These are phyloP conservation scores for Elephas maximus DNA, from an alignment of 2,113 vertebrate species.

Conservation along the genomic window DNA sequence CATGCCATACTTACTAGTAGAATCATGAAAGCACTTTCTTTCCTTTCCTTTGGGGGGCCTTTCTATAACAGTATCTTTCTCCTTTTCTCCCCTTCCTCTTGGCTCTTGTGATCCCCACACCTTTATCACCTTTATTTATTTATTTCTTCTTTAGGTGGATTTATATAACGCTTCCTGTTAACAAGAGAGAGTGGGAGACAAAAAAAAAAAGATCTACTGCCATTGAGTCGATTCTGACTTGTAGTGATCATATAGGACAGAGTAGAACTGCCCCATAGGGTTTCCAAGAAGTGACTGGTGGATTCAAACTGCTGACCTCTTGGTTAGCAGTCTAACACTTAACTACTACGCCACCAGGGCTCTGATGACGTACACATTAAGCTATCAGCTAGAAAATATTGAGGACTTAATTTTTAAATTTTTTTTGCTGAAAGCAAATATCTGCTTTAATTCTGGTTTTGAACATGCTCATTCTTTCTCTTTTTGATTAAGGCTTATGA, in stretches of 20 bases:
- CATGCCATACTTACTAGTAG: too few species aligned
- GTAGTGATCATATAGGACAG: too few species aligned
- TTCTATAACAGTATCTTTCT: not conserved
- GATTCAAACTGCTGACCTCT: too few species aligned
- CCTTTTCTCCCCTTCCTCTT: not conserved
- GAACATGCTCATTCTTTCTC: not conserved
- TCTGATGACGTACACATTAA: not conserved
- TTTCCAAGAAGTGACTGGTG: too few species aligned
- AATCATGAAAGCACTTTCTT: not conserved
- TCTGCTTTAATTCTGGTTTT: constrained; percentile 31
- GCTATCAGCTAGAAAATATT: constrained; percentile 40
- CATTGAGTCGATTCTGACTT: too few species aligned
- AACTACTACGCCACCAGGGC: too few species aligned
- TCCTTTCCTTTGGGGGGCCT: not conserved
- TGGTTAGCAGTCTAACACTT: too few species aligned
- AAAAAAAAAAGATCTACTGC: too few species aligned
- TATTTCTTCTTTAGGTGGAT: not conserved
- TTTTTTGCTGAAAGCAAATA: not conserved
- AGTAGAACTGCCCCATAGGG: too few species aligned
- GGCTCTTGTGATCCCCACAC: not conserved
- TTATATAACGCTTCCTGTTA: not conserved
- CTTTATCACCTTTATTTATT: not conserved
- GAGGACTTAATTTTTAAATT: not conserved
- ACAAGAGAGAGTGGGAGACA: not conserved
- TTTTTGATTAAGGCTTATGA: not conserved